Base-by-base conservation (phyloP, 2,888 invertebrate genomes). In the Eurytoma californica region DNA sequence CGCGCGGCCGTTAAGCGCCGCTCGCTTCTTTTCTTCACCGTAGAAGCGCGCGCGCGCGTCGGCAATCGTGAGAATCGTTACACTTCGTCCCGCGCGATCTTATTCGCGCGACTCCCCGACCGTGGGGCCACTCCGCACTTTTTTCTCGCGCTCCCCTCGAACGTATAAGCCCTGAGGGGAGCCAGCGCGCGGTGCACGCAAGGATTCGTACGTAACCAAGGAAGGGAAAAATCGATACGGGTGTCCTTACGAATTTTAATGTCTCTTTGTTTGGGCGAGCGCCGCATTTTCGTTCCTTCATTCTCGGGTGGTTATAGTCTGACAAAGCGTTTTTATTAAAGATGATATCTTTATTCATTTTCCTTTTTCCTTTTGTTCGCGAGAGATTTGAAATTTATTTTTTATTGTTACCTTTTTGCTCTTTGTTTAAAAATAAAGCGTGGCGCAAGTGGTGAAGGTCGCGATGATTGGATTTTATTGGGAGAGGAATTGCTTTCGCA, bases 1-100 rank as follows among this genome's bases (percentile, higher is more conserved):
- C 82, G 83, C 82, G 57, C 30, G 55, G 51, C 70, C 78, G 77
- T 77, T 72, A 80, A 77, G 72, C 77, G 72, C 24, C 49, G 28
- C 49, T 66, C n/a, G n/a, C 24, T 24, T 28, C 28, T 51, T 24
- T 51, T 61, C 51, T 63, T 28, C 14, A 9, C 12, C 12, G 24
- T 53, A 16, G 53, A 28, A n/a, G n/a, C 51, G 18, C 51, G 53
- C 55, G 55, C 24, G 9, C 39, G 60, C 28, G 0, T 3, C 28
- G 5, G 28, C 39, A 20, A 16, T n/a, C 61, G n/a, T 61, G 39
- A 61, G 61, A 61, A 39, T 61, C 30, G 61, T 39, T 39, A 30
- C 12, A n/a, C 16, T 61, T 61, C 28, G 60, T 16, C 28, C 16
- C 20, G 39, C 9, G 39, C 39, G 60, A 60, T 60, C 60, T 28